Conservation (phyloP, 2,797 vertebrate genomes). For the Pipistrellus kuhlii region DNA sequence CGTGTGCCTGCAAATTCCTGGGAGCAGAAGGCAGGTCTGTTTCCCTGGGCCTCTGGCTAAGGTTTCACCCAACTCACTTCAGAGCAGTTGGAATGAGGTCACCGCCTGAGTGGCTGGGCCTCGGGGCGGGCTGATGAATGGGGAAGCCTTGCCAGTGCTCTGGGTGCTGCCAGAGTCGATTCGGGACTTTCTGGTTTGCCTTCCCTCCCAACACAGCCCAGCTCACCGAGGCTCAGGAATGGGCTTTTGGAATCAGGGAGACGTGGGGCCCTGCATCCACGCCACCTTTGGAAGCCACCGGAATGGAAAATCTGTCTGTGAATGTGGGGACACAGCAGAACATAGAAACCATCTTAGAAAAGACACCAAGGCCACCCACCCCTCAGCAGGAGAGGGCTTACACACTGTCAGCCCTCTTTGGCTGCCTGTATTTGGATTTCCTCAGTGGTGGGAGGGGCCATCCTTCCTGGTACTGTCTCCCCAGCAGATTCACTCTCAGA, state of each 20-base stretch:
- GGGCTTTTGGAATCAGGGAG: neutral
- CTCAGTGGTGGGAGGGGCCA: neutral
- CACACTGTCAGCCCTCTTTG: neutral
- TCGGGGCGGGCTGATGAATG: neutral
- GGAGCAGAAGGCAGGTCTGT: neutral
- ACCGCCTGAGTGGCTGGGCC: neutral
- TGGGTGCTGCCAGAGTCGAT: neutral
- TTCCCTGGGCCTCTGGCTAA: conserved; percentile 36
- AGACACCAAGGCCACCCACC: rapidly evolving
- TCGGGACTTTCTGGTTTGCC: neutral
- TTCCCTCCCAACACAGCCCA: neutral
- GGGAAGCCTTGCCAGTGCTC: neutral
- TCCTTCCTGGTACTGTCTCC: neutral
- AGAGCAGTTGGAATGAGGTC: neutral
- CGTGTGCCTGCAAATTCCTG: neutral
- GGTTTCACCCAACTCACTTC: neutral
- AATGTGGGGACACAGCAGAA: neutral
- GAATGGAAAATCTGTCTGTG: neutral
- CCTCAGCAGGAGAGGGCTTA: neutral
- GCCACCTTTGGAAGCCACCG: neutral
- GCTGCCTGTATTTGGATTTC: neutral
- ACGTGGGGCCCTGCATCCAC: neutral
- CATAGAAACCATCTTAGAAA: too few species aligned
- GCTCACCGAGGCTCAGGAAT: neutral
- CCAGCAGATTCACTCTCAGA: neutral